A percentile compares a stretch with the other conserved stretches of the same genome.
Conservation (phyloP, 1,140 invertebrate genomes). For the Diorhabda elongata region DNA sequence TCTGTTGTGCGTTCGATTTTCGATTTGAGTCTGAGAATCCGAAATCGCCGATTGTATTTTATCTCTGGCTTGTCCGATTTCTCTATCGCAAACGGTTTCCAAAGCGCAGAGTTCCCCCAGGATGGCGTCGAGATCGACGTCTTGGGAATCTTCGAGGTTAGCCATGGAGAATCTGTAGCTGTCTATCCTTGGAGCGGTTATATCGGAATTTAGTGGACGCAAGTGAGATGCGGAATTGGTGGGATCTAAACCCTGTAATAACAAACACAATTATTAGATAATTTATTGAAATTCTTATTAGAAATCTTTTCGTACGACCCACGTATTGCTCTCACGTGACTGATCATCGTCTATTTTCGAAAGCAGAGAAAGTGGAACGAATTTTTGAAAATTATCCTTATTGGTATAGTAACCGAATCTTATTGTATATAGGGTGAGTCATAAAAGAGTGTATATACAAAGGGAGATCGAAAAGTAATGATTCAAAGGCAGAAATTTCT, state of each 20-base stretch:
- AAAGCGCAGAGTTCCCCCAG: constrained; percentile 89
- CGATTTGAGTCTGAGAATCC: constrained; percentile 43
- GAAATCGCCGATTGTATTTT: constrained; percentile 46
- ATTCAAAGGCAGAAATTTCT: too few relatives aligned
- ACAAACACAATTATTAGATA: constrained; percentile 18
- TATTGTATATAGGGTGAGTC: too few relatives aligned
- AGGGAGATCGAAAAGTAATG: too few relatives aligned
- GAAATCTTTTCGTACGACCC: too few relatives aligned
- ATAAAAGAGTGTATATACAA: too few relatives aligned
- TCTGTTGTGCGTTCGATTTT: constrained; percentile 50
- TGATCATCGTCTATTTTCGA: too few relatives aligned
- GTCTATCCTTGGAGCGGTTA: constrained; percentile 70
- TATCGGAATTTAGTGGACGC: constrained; percentile 57
- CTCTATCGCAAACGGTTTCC: constrained; percentile 72
- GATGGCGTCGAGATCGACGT: constrained; percentile 93
- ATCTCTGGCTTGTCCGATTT: constrained; percentile 52
- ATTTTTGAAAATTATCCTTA: too few relatives aligned
- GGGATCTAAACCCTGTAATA: constrained; percentile 62
- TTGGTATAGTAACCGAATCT: too few relatives aligned
- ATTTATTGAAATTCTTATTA: too few relatives aligned
- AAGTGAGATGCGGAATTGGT: constrained; percentile 52
- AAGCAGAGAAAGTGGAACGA: too few relatives aligned
- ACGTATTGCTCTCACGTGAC: too few relatives aligned
- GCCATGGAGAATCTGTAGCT: constrained; percentile 89
- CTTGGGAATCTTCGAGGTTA: constrained; percentile 89